Evolutionary conservation across 2,113 vertebrate species (phyloP).

Genomic region (Xerus inauris): DNA sequence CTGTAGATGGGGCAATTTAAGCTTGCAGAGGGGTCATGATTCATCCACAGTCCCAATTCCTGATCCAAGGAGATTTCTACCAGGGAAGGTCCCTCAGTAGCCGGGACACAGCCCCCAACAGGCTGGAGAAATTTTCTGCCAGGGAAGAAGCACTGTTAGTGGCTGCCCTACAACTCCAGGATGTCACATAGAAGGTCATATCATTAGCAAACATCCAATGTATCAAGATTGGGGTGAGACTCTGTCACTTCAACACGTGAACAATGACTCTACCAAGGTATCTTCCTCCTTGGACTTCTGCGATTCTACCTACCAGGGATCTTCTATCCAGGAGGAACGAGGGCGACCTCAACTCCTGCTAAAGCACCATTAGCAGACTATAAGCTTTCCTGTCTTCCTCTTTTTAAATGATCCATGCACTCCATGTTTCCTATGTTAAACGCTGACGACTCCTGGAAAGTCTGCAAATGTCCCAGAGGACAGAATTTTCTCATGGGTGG

Average conservation of each 20-base stretch:
- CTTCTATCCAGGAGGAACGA: background rate
- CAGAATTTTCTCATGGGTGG: background rate
- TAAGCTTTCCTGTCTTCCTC: background rate
- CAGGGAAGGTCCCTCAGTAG: background rate
- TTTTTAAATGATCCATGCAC: background rate
- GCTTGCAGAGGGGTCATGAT: background rate
- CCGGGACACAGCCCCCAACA: background rate
- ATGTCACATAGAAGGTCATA: background rate
- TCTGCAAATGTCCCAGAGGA: background rate
- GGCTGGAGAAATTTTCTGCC: background rate
- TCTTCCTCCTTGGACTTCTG: background rate
- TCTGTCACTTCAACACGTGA: background rate
- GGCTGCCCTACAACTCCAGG: background rate
- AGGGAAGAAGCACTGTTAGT: too few species aligned
- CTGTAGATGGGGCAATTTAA: background rate
- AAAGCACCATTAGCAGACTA: background rate
- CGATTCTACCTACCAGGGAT: background rate
- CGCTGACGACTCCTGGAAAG: background rate
- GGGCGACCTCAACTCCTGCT: fast-evolving
- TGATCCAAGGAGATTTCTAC: background rate
- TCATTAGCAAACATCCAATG: background rate
- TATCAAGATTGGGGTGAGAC: background rate
- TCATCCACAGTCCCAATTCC: background rate
- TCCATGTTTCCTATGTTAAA: background rate
- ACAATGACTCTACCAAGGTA: background rate